phyloP scores from a whole-genome alignment of 2,888 invertebrate genomes.

The Tetheella fluctuosa region DNA sequence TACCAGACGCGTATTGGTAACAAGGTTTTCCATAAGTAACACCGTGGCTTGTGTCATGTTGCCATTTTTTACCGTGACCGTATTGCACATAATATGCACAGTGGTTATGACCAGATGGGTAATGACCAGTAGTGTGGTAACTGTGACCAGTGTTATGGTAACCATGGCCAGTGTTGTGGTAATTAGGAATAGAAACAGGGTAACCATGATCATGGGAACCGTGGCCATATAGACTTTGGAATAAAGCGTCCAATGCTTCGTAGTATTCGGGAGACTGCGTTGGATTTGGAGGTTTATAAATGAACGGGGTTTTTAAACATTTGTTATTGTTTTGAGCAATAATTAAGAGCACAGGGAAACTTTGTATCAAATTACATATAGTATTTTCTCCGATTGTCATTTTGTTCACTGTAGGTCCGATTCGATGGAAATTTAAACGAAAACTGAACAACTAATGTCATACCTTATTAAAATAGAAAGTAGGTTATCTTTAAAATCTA shows the following conservation, averaged over 20 bases:
- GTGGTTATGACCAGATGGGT: conserved; percentile 15
- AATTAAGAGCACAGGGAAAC: conserved; percentile 71
- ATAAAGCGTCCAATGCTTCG: conserved; percentile 67
- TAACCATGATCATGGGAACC: conserved; percentile 26
- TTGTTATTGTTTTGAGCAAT: conserved; percentile 68
- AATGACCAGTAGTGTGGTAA: conserved; percentile 20
- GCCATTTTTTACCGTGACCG: conserved; percentile 33
- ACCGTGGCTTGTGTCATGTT: background rate
- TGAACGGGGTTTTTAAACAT: conserved; percentile 68
- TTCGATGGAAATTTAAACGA: conserved; percentile 13
- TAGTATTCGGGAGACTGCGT: conserved; percentile 75
- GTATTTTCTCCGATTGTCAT: conserved; percentile 70
- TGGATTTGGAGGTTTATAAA: conserved; percentile 70
- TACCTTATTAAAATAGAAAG: conserved; percentile 18
- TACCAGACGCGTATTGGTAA: conserved; percentile 36
- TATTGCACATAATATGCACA: conserved; percentile 17
- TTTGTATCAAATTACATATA: conserved; percentile 68
- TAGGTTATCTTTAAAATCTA: conserved; percentile 48
- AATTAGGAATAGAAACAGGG: conserved; percentile 14
- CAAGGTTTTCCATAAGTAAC: conserved; percentile 31
- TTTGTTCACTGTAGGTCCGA: conserved; percentile 17
- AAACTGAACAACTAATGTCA: conserved; percentile 31
- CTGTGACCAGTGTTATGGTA: conserved; percentile 17
- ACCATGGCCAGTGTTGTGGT: conserved; percentile 8
- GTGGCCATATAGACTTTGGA: conserved; percentile 58